Conservation (phyloP, 2,888 invertebrate species). For the Cheilosia vernalis region DNA sequence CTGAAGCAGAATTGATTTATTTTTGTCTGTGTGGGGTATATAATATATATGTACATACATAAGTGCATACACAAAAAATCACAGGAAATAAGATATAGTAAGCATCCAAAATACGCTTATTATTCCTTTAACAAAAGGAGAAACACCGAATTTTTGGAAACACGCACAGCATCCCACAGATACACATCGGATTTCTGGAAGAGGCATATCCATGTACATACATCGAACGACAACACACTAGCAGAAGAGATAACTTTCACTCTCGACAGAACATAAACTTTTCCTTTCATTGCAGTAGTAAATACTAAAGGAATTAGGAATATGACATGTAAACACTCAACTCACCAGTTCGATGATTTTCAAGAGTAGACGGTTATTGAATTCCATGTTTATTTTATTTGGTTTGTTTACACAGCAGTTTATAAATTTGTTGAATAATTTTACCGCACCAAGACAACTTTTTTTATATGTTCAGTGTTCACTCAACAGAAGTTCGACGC, state of each 20-base stretch:
- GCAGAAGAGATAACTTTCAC: conserved; percentile 16
- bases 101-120: background rate
- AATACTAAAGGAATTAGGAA: conserved; percentile 5
- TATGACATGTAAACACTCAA: background rate
- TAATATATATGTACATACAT: too few species aligned
- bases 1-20: too few species aligned
- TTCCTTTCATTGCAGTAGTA: conserved; percentile 17
- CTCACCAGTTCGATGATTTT: conserved; percentile 83
- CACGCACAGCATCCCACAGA: conserved; percentile 24
- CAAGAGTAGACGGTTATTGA: conserved; percentile 82
- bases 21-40: too few species aligned
- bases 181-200: background rate
- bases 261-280: conserved; percentile 29
- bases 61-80: background rate
- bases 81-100: conserved; percentile 1
- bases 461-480: conserved; percentile 8
- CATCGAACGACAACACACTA: conserved; percentile 16
- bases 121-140: background rate
- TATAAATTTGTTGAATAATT: background rate
- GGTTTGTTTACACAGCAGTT: conserved; percentile 35
- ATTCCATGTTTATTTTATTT: conserved; percentile 78
- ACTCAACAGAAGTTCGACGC: conserved; percentile 45
- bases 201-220: background rate
- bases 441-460: background rate
- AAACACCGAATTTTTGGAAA: conserved; percentile 18